A percentile compares a stretch with the other conserved stretches of the same genome.
Evolutionary conservation across 2,113 vertebrate genomes (phyloP).

Genomic region (Heterotis niloticus): DNA sequence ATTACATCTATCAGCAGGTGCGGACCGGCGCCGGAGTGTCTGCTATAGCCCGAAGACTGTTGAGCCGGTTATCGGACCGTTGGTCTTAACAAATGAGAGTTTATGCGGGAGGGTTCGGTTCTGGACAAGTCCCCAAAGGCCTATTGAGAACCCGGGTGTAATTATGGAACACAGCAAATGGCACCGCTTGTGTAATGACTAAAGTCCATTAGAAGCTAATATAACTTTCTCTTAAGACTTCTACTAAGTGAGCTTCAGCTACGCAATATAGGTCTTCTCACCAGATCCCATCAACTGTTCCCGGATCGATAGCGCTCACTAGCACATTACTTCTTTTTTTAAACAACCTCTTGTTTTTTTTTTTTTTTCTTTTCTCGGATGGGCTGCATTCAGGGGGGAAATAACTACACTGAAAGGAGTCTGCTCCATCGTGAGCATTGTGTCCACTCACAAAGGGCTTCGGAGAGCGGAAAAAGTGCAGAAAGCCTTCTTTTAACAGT

Average conservation of each 20-base stretch:
- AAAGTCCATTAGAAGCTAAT: constrained; percentile 1
- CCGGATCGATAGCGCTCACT: neutral
- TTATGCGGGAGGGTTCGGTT: neutral
- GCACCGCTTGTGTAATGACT: neutral
- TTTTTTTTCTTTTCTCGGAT: neutral
- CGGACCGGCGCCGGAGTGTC: neutral
- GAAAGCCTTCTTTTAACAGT: no score
- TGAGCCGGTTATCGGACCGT: neutral
- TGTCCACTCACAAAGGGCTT: no score
- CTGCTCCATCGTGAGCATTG: neutral
- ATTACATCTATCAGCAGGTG: constrained; percentile 6
- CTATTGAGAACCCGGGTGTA: neutral
- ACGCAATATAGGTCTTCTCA: neutral
- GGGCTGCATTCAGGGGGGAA: neutral
- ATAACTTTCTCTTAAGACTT: constrained; percentile 5
- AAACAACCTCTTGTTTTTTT: neutral
- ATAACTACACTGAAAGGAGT: neutral
- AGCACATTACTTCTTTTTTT: neutral
- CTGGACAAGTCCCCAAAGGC: neutral
- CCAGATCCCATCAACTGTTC: neutral
- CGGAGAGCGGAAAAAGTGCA: no score
- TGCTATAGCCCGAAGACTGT: neutral
- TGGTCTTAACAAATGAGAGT: neutral
- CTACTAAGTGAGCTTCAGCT: neutral
- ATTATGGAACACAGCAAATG: constrained; percentile 11